These are phyloP conservation scores for Drosophila kanapiae DNA, from an alignment of 1,140 invertebrate genomes.

Conservation along the genomic window DNA sequence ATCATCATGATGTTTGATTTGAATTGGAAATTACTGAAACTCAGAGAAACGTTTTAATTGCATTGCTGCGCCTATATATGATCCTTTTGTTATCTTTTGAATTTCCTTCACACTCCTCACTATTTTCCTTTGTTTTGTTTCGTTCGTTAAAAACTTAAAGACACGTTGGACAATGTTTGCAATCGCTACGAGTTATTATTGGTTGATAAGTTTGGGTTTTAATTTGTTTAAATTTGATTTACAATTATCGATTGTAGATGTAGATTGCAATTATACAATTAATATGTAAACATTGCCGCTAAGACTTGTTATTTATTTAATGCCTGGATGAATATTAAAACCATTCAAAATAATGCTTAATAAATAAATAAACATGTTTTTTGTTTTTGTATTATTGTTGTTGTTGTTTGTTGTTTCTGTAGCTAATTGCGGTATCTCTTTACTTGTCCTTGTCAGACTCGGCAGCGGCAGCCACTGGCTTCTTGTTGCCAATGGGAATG, in stretches of 20 bases:
- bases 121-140: slow-evolving; percentile 36
- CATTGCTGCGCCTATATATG: slow-evolving; percentile 56
- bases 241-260: slow-evolving; percentile 56
- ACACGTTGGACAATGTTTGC: slow-evolving; percentile 73
- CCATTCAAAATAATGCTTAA: slow-evolving; percentile 81
- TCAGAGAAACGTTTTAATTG: slow-evolving; percentile 51
- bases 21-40: slow-evolving; percentile 40
- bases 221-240: slow-evolving; percentile 45
- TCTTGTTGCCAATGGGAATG: slow-evolving; percentile 95
- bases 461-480: slow-evolving; percentile 85
- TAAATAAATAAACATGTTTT: slow-evolving; percentile 81
- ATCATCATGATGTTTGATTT: slow-evolving; percentile 32
- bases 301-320: slow-evolving; percentile 72
- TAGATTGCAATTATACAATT: slow-evolving; percentile 71
- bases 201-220: slow-evolving; percentile 30
- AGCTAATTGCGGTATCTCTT: slow-evolving; percentile 66
- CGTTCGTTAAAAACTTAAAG: slow-evolving; percentile 81
- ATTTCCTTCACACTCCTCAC: slow-evolving; percentile 12
- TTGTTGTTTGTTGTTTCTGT: slow-evolving; percentile 59
- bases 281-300: slow-evolving; percentile 62
- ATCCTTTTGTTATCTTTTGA: slow-evolving; percentile 17
- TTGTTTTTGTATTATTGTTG: slow-evolving; percentile 16
- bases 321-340: slow-evolving; percentile 82
- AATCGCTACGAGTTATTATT: slow-evolving; percentile 66
- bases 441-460: slow-evolving; percentile 94